Evolutionary conservation across 2,797 vertebrate genomes (phyloP).

Genomic region (Danio albolineatus): DNA sequence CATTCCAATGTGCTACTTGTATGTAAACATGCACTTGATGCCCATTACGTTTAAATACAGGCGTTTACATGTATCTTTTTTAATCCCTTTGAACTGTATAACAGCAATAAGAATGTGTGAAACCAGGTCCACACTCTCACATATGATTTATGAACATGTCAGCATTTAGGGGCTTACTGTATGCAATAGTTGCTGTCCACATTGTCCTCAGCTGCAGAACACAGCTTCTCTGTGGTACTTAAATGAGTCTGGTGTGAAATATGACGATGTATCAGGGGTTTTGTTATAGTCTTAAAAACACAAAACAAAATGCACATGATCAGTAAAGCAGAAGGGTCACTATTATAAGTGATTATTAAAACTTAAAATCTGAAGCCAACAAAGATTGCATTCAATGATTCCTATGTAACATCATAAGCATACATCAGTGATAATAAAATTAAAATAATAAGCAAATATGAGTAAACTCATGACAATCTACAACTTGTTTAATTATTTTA

Average conservation of each 20-base stretch:
- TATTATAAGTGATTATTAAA: neutral
- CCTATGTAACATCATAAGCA: neutral
- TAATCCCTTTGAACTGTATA: neutral
- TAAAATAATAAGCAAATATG: neutral
- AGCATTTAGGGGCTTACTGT: neutral
- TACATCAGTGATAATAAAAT: neutral
- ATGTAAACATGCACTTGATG: too few relatives aligned
- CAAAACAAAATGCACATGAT: neutral
- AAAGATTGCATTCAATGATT: neutral
- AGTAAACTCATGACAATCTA: neutral
- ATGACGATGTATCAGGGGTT: constrained; percentile 10
- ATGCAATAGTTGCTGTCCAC: constrained; percentile 18
- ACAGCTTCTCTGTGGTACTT: constrained; percentile 6
- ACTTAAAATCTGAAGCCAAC: neutral
- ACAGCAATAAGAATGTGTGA: neutral
- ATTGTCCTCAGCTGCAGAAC: constrained; percentile 35
- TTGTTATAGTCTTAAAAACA: neutral
- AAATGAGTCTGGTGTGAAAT: constrained; percentile 41
- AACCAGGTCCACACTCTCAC: neutral
- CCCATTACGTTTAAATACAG: too few relatives aligned
- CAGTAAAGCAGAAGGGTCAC: neutral
- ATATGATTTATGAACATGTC: neutral
- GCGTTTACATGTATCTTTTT: neutral
- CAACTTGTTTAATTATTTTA: neutral
- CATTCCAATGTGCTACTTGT: too few relatives aligned